Conservation (phyloP, 2,888 invertebrate species). For the Amiota mariae region DNA sequence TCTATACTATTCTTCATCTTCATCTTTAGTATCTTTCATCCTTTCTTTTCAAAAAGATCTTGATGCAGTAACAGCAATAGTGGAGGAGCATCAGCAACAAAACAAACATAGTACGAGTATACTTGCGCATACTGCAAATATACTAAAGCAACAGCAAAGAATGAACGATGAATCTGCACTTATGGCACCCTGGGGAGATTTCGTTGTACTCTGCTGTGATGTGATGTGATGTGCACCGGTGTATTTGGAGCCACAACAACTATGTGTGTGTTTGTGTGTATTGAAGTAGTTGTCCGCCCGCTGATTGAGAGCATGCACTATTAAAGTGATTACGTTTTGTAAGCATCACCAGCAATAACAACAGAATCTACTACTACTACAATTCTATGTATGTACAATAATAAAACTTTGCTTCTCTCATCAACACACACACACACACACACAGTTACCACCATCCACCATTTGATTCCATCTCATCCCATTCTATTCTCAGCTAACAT, state of each 20-base stretch:
- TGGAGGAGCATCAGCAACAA: conserved; percentile 27
- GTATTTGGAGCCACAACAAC: background rate
- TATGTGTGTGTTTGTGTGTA: background rate
- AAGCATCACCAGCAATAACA: conserved; percentile 47
- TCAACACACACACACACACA: no score
- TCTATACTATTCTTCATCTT: conserved; percentile 9
- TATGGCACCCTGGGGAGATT: conserved; percentile 48
- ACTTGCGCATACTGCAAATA: background rate
- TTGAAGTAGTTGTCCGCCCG: conserved; percentile 26
- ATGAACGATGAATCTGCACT: conserved; percentile 31
- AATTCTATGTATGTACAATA: conserved; percentile 7
- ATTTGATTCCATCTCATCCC: no score
- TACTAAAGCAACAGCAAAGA: background rate
- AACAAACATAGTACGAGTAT: background rate
- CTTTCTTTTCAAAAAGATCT: conserved; percentile 53
- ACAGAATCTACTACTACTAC: conserved; percentile 1
- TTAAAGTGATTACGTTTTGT: conserved; percentile 66
- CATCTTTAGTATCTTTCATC: conserved; percentile 47
- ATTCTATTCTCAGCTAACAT: no score
- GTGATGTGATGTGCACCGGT: background rate
- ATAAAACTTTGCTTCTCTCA: background rate
- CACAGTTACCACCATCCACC: no score
- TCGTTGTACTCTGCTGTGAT: background rate
- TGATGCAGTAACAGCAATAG: no score
- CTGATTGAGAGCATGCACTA: conserved; percentile 51